Evolutionary conservation across 2,113 vertebrate genomes (phyloP).

Genomic region (Carassius gibelio): DNA sequence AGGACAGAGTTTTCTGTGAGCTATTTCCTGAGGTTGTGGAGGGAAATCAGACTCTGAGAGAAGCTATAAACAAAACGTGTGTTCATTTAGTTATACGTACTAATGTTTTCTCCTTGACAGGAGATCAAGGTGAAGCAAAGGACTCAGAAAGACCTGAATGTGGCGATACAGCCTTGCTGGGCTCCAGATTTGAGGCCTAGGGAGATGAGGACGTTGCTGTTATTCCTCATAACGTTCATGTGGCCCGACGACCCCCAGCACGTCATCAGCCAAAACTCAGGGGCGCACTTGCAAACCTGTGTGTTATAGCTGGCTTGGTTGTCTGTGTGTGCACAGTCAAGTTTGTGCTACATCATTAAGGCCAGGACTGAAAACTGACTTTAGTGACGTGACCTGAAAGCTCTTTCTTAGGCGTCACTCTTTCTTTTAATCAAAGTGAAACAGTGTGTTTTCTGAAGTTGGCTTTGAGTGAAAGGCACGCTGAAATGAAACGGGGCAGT

Average conservation of each 20-base stretch:
- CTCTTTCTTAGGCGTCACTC: background rate
- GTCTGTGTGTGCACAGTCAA: conserved; percentile 98
- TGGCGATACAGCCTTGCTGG: too few relatives aligned
- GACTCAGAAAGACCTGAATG: background rate
- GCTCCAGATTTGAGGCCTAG: too few relatives aligned
- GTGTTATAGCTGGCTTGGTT: conserved; percentile 95
- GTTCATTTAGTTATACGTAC: background rate
- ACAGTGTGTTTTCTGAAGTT: background rate
- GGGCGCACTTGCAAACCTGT: conserved; percentile 82
- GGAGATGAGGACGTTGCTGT: background rate
- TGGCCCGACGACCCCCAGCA: background rate
- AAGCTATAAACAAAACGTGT: background rate
- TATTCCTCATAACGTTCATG: background rate
- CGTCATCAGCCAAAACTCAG: background rate
- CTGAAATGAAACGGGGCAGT: background rate
- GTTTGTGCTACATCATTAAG: conserved; percentile 96
- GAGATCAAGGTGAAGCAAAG: background rate
- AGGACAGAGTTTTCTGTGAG: conserved; percentile 97
- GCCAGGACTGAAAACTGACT: conserved; percentile 81
- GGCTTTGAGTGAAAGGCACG: background rate
- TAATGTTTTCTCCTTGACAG: background rate
- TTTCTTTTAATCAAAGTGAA: background rate
- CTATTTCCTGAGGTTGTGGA: conserved; percentile 94
- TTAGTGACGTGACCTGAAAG: background rate
- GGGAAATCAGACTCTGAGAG: conserved; percentile 67